Evolutionary conservation across 2,888 invertebrate species (phyloP), one percentile per base, ranked within the genome.

Genomic region (Cantharis flavilabris): DNA sequence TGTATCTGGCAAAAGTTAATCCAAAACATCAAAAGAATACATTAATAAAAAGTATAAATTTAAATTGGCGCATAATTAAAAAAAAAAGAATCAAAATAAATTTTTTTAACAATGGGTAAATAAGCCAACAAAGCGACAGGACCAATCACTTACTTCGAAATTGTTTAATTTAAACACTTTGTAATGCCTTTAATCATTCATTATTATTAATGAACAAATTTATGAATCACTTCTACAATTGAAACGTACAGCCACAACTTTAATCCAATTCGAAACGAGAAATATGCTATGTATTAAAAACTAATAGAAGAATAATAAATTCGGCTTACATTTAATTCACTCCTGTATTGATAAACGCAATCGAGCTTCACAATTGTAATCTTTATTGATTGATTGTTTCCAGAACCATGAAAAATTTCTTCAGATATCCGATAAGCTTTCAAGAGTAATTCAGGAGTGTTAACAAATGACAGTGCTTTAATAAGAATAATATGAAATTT

Each of bases 361-460:
- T 63, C 69, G 69, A 63, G 63, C 67, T 72, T 69, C 70, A 78
- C 67, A 75, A 70, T 65, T 26, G 78, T 78, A 78, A 78, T 78
- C 78, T 76, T 69, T 70, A 71, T 78, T 78, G 78, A 78, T 78
- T 76, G 78, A 78, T 78, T 78, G 75, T 78, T 78, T 78, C 73
- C 69, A 64, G 71, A 78, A 78, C 71, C 65, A 65, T 73, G 73
- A 77, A 77, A 77, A 75, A 77, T 77, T 75, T 65, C 69, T 76
- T 74, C 73, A 69, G 71, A 76, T 73, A 78, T 78, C 76, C 74
- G 73, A 74, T 76, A 78, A 78, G 76, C 76, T 69, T 49, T 30
- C 71, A 75, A 76, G 78, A 73, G 78, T 76, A 76, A 76, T 74
- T 76, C 69, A 71, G 81, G 81, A 77, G 80, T 82, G 82, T 83